A percentile compares a stretch with the other conserved stretches of the same genome.
Conservation (phyloP, 2,888 invertebrate genomes). For the Agrotis exclamationis region DNA sequence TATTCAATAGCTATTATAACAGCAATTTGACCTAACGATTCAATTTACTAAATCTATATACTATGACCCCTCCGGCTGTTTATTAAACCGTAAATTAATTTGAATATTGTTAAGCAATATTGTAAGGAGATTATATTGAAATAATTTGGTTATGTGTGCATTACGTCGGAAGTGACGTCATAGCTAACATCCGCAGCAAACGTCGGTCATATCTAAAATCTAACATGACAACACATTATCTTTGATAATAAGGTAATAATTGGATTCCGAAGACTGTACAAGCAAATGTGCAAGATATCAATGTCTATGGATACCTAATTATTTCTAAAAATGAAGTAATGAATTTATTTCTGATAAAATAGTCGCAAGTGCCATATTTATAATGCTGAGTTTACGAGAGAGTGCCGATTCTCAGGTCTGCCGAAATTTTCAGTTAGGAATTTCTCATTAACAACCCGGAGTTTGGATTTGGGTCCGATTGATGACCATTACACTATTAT, state of each 20-base stretch:
- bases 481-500: too few relatives aligned
- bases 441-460: too few relatives aligned
- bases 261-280: constrained; percentile 13
- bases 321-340: background rate
- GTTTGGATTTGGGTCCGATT: too few relatives aligned
- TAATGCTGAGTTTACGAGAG: too few relatives aligned
- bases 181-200: constrained; percentile 8
- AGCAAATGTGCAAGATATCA: constrained; percentile 18
- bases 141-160: constrained; percentile 11
- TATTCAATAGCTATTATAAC: background rate
- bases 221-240: constrained; percentile 30
- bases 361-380: too few relatives aligned
- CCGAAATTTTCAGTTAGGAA: too few relatives aligned
- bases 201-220: constrained; percentile 23
- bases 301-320: background rate
- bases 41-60: background rate
- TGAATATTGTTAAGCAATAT: background rate
- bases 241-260: constrained; percentile 19
- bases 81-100: background rate
- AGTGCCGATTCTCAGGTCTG: too few relatives aligned
- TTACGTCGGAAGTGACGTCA: constrained; percentile 29
- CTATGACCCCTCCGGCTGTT: too few relatives aligned
- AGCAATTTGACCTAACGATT: background rate
- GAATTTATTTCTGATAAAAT: too few relatives aligned
- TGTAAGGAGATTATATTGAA: constrained; percentile 7